Evolutionary conservation across 2,888 invertebrate genomes (phyloP).

Genomic region (Drosophila kuntzei): DNA sequence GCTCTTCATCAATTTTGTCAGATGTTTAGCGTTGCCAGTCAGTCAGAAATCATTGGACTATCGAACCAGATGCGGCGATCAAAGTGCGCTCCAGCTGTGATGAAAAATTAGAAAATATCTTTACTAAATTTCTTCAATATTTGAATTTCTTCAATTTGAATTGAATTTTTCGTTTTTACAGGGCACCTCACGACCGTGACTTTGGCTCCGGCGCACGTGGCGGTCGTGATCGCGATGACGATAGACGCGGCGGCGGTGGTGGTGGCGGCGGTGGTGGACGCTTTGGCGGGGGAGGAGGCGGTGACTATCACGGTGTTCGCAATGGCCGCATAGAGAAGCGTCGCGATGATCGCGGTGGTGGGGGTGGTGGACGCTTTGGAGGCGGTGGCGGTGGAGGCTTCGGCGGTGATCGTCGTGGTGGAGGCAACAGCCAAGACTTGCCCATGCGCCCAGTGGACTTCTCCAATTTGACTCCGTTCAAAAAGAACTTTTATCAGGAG

Average conservation of each 20-base stretch:
- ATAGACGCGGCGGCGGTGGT: constrained; percentile 86
- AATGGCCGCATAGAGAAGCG: constrained; percentile 83
- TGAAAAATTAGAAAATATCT: neutral
- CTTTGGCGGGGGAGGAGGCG: constrained; percentile 88
- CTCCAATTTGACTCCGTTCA: constrained; percentile 89
- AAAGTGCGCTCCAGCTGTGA: constrained; percentile 45
- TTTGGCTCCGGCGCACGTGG: constrained; percentile 81
- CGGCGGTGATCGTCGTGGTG: constrained; percentile 86
- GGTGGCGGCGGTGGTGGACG: constrained; percentile 83
- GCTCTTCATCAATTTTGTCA: constrained; percentile 53
- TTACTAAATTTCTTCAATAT: neutral
- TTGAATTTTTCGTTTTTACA: constrained; percentile 47
- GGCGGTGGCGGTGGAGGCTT: constrained; percentile 89
- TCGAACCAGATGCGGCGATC: constrained; percentile 62
- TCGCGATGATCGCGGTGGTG: constrained; percentile 85
- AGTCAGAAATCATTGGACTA: constrained; percentile 46
- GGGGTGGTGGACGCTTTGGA: constrained; percentile 89
- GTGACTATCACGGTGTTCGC: constrained; percentile 87
- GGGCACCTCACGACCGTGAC: constrained; percentile 85
- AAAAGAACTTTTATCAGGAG: constrained; percentile 94
- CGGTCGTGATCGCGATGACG: constrained; percentile 89
- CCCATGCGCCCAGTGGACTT: constrained; percentile 91
- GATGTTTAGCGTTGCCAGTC: constrained; percentile 71
- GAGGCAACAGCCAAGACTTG: constrained; percentile 92
- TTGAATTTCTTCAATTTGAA: no score